Base-by-base conservation (phyloP, 1,140 invertebrate species). In the Tetramorium parvispinum region DNA sequence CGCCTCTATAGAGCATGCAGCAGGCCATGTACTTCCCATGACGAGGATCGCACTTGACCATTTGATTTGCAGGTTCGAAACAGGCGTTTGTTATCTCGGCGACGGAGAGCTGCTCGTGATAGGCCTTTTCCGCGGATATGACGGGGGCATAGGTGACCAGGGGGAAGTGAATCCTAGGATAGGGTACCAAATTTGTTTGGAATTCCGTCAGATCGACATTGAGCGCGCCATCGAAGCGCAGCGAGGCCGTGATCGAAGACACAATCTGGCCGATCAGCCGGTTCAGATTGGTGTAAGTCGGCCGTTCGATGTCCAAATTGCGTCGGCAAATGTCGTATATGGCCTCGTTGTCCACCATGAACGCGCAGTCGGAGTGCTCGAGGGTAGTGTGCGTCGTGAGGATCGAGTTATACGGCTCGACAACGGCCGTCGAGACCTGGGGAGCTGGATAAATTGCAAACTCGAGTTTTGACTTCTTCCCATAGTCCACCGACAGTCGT, bases 321-420 rank as follows among this genome's bases (percentile, higher is more conserved):
- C 96, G 91, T n/a, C 96, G 93, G 91, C 97, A 97, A 87, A 97
- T 97, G 88, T 97, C 97, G 89, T 97, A 97, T 85, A 97, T 97
- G 76, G 97, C 97, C 93, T 97, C 97, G 90, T 97, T 96, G 92
- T 97, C 97, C 89, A 97, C 96, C 96, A 97, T 97, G 90, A 97
- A 97, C n/a, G 96, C 96, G 86, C 96, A 97, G 88, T 96, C 96
- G 1, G 96, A 97, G 89, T 97, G 96, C 90, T 97, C 96, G 46
- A 97, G 93, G 0, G 97, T 98, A 0, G 97, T 98, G 92, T 98
- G 97, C 10, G 89, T 91, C 1, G 89, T 91, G 11, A 91, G 78
- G 16, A 91, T 90, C 0, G 89, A 91, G 18, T 91, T 91, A 43
- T 91, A 91, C 1, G 89, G 89, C 53, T 91, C 89, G 8, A 91